Evolutionary conservation across 2,888 invertebrate genomes (phyloP).

Genomic region (Synergus itoensis): DNA sequence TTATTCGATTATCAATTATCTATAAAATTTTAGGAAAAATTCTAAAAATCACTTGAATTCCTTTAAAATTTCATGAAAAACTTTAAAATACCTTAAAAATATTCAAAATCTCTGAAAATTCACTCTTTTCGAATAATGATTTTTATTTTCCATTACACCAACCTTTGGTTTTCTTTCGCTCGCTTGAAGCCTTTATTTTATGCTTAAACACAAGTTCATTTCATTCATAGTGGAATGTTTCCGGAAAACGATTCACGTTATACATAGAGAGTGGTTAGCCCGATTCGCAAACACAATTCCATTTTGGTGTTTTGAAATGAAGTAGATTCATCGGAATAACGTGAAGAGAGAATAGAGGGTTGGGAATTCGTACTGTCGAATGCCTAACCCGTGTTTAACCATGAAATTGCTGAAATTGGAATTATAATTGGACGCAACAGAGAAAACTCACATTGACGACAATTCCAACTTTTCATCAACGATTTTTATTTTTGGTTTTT

Average conservation of each 20-base stretch:
- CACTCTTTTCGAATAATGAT: background rate
- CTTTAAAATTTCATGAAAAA: too few relatives aligned
- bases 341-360: constrained; percentile 8
- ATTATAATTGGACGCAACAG: constrained; percentile 53
- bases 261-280: constrained; percentile 8
- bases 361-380: background rate
- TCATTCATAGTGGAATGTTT: constrained; percentile 9
- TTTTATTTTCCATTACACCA: background rate
- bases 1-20: too few relatives aligned
- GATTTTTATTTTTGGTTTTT: constrained; percentile 11
- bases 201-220: constrained; percentile 22
- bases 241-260: constrained; percentile 15
- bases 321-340: constrained; percentile 27
- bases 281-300: constrained; percentile 26
- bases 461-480: constrained; percentile 17
- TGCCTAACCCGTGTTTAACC: constrained; percentile 52
- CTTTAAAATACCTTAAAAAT: too few relatives aligned
- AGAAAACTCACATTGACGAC: constrained; percentile 13
- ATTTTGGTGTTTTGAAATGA: constrained; percentile 39
- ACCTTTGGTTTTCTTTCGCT: background rate
- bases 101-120: too few relatives aligned
- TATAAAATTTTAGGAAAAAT: too few relatives aligned
- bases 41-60: too few relatives aligned
- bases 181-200: background rate
- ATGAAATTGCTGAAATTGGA: constrained; percentile 55